phyloP scores from a whole-genome alignment of 1,140 invertebrate species.

The Saccostrea echinata region DNA sequence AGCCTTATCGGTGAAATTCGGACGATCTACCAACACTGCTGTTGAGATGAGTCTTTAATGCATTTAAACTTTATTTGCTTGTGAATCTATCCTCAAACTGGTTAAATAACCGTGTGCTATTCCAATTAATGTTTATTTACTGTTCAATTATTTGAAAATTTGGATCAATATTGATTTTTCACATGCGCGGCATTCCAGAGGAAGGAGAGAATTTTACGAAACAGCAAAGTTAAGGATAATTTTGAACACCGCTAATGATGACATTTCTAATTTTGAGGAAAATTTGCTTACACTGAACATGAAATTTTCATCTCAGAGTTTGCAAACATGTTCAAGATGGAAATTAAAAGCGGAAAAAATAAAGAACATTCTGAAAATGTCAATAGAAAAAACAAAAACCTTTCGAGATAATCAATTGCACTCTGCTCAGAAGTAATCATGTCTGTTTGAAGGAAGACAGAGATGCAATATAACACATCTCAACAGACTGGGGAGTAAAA shows the following conservation, averaged over 20 bases:
- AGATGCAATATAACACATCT: neutral
- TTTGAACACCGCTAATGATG: neutral
- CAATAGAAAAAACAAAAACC: neutral
- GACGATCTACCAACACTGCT: neutral
- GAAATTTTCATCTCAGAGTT: neutral
- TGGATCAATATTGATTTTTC: slow-evolving; percentile 26
- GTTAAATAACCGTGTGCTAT: slow-evolving; percentile 10
- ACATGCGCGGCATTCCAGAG: neutral
- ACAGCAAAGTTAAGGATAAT: neutral
- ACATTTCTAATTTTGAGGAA: neutral
- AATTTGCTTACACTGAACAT: neutral
- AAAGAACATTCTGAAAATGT: neutral
- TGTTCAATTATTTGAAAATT: slow-evolving; percentile 34
- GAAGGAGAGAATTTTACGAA: neutral
- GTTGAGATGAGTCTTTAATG: neutral
- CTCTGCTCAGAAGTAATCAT: neutral
- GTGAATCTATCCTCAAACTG: slow-evolving; percentile 4
- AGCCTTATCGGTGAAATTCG: neutral
- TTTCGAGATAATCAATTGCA: neutral
- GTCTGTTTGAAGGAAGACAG: neutral
- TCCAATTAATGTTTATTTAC: slow-evolving; percentile 38
- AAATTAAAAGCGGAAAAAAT: neutral
- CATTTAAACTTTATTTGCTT: slow-evolving; percentile 27
- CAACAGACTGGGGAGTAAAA: neutral
- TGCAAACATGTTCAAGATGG: neutral